Percentiles rank a stretch among this genome's conserved stretches.
phyloP scores from a whole-genome alignment of 1,140 invertebrate species.

The Arctopsyche grandis region DNA sequence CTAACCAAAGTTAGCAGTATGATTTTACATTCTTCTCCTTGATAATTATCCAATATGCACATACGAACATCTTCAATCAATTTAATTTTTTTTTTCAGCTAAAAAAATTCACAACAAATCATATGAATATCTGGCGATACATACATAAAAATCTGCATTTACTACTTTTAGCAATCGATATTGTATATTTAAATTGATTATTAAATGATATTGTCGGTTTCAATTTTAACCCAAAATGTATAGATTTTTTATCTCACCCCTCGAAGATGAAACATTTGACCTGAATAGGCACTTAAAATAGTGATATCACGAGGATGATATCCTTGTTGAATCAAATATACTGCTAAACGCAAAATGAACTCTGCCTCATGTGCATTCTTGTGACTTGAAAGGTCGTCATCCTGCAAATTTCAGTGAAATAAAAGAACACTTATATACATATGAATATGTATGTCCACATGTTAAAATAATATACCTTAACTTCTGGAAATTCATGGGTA shows the following conservation, averaged over 20 bases:
- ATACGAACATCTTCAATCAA: slow-evolving; percentile 65
- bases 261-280: slow-evolving; percentile 69
- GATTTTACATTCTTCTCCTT: slow-evolving; percentile 88
- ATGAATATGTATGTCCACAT: too few relatives aligned
- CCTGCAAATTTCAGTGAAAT: slow-evolving; percentile 56
- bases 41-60: slow-evolving; percentile 82
- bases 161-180: too few relatives aligned
- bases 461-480: slow-evolving; percentile 57
- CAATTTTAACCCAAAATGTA: too few relatives aligned
- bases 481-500: slow-evolving; percentile 67
- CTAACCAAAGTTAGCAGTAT: slow-evolving; percentile 85
- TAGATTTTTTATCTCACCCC: too few relatives aligned
- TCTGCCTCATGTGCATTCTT: slow-evolving; percentile 72
- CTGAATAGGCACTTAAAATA: slow-evolving; percentile 74
- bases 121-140: too few relatives aligned
- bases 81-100: slow-evolving; percentile 24
- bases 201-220: too few relatives aligned
- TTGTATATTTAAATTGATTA: too few relatives aligned
- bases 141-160: neutral
- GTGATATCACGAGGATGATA: slow-evolving; percentile 72
- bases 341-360: slow-evolving; percentile 67
- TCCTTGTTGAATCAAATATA: slow-evolving; percentile 71
- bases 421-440: too few relatives aligned
- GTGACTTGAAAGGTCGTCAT: slow-evolving; percentile 66
- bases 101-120: too few relatives aligned